Evolutionary conservation across 2,888 invertebrate species (phyloP), one percentile per base, ranked within the genome.

Genomic region (Campaea margaritaria): DNA sequence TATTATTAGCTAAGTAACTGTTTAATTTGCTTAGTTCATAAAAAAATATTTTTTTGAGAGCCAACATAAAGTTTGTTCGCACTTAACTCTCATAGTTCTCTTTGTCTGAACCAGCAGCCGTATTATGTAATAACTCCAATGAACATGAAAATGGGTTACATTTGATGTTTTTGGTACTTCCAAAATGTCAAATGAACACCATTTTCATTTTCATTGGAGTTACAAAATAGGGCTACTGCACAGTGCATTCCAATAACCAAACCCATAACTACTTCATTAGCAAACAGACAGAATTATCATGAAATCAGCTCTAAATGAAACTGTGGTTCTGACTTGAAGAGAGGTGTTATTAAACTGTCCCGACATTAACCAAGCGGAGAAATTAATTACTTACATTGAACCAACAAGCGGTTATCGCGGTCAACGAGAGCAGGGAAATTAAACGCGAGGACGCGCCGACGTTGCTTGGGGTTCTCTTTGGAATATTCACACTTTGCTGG

Each of bases 371-470:
- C 79, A 83, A 82, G 81, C 74, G 72, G 83, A 83, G 73, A 82
- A 85, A 86, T 87, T 87, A 89, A 87, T 87, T 87, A 86, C 81
- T 79, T 71, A 78, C 84, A 83, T 80, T 80, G 81, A 81, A 82
- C 81, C 82, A 84, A 86, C 86, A 83, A 83, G 84, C 84, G 75
- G 82, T 81, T 79, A 80, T 79, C 72, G 85, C 81, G 84, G 83
- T 82, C 82, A 83, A 53, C 53, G 21, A 51, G 71, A 65, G 79
- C 74, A 77, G 83, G 83, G 81, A 86, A 87, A 89, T 86, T 85
- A 85, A 87, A 85, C 82, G 79, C 83, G 75, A 78, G 78, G 75
- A 73, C 76, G 74, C 78, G 65, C 73, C 75, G 69, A 76, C 78
- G 74, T 75, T 70, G 76, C 78, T 80, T 68, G 69, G 65, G 69